Conservation (phyloP, 2,888 invertebrate genomes). For the Capitulum mitella region DNA sequence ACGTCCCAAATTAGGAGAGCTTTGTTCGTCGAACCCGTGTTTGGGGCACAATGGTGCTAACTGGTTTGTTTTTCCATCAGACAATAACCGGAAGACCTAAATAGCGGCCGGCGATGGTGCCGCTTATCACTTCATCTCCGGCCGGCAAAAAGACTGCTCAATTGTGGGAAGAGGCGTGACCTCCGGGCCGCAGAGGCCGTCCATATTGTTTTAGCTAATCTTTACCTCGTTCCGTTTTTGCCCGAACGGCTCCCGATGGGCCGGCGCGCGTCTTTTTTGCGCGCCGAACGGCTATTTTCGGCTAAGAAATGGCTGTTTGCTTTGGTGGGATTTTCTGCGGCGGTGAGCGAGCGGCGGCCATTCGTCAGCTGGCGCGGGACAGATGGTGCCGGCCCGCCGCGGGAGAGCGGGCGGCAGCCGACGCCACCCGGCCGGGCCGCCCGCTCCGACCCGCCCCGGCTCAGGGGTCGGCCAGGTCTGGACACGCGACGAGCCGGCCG, state of each 20-base stretch:
- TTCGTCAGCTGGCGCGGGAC: not conserved
- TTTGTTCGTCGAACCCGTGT: not conserved
- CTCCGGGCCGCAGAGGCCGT: not conserved
- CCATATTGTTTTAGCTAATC: conserved; percentile 21
- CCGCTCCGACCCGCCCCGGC: too few species aligned
- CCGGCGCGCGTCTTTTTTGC: not conserved
- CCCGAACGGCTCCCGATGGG: not conserved
- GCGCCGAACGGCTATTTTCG: not conserved
- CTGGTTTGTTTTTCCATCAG: not conserved
- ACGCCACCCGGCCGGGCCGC: not conserved
- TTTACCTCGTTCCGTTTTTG: not conserved
- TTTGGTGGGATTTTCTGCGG: not conserved
- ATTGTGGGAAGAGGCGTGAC: not conserved
- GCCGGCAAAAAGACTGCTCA: not conserved
- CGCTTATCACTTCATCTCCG: not conserved
- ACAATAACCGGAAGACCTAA: not conserved
- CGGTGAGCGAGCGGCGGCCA: not conserved
- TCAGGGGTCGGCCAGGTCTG: too few species aligned
- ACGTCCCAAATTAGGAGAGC: not conserved
- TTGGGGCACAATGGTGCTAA: not conserved
- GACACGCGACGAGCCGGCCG: too few species aligned
- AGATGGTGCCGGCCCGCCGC: not conserved
- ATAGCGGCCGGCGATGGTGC: not conserved
- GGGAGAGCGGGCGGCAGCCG: not conserved
- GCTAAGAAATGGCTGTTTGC: conserved; percentile 9